Percentiles rank a stretch among this genome's conserved stretches.
Evolutionary conservation across 2,888 invertebrate genomes (phyloP).

Genomic region (Creontiades dilutus): DNA sequence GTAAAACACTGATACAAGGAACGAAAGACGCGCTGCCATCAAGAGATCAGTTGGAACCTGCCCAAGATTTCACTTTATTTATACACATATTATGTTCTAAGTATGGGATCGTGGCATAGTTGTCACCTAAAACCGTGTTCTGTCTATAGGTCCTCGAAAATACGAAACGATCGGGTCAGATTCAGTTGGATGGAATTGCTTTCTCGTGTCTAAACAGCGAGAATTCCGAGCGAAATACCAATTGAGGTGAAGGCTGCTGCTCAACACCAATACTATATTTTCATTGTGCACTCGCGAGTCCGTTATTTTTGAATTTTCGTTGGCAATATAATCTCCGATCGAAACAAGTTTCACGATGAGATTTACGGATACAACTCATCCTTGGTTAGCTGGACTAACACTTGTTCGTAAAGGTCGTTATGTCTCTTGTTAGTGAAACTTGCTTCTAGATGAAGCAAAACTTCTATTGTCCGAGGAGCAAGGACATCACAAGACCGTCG

Average conservation of each 20-base stretch:
- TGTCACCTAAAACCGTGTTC: conserved; percentile 43
- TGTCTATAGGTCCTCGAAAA: background rate
- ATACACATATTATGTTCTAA: conserved; percentile 47
- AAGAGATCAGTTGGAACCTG: conserved; percentile 28
- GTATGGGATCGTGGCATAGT: conserved; percentile 30
- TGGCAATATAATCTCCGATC: background rate
- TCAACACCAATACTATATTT: background rate
- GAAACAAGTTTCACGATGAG: background rate
- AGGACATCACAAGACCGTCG: background rate
- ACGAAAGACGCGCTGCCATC: conserved; percentile 12
- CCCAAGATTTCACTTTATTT: conserved; percentile 47
- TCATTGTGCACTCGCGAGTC: too few species aligned
- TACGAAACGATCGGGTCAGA: conserved; percentile 20
- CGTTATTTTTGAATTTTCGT: too few species aligned
- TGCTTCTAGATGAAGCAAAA: background rate
- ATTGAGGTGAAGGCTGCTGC: background rate
- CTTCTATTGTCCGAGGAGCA: background rate
- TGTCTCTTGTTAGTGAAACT: background rate
- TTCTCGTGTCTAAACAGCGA: background rate
- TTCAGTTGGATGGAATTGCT: background rate
- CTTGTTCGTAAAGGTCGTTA: background rate
- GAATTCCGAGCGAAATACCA: background rate
- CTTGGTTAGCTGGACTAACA: too few species aligned
- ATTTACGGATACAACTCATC: background rate
- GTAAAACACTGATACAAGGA: conserved; percentile 40